Evolutionary conservation across 2,888 invertebrate species (phyloP).

Genomic region (Metacarcinus magister): DNA sequence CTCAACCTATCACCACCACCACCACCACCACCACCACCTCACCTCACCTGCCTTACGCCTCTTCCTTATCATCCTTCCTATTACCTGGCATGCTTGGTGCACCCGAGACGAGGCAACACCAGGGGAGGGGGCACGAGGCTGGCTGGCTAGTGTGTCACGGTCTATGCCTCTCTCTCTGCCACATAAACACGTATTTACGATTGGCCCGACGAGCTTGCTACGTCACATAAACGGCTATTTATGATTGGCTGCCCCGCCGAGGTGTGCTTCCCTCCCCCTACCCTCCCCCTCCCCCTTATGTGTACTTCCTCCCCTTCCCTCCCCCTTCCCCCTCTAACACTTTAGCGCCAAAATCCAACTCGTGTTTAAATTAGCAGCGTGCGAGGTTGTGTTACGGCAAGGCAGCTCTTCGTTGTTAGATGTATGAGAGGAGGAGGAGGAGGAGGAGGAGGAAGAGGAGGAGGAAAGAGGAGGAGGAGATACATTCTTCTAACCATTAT

Average conservation of each 20-base stretch:
- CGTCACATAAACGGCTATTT: slow-evolving; percentile 74
- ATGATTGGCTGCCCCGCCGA: slow-evolving; percentile 72
- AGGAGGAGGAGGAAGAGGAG: slow-evolving; percentile 38
- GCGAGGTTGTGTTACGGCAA: slow-evolving; percentile 20
- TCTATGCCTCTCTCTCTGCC: slow-evolving; percentile 62
- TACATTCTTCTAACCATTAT: background rate
- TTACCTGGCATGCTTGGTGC: background rate
- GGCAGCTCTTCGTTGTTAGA: background rate
- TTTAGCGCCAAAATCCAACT: slow-evolving; percentile 38
- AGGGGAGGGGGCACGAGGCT: background rate
- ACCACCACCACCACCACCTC: background rate
- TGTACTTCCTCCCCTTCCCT: slow-evolving; percentile 33
- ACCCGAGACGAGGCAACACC: background rate
- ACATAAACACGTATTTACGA: slow-evolving; percentile 76
- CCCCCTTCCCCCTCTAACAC: background rate
- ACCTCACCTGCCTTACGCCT: background rate
- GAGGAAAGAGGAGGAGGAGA: background rate
- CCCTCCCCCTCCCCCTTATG: slow-evolving; percentile 56
- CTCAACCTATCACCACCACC: background rate
- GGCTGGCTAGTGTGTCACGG: slow-evolving; percentile 66
- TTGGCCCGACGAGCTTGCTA: slow-evolving; percentile 68
- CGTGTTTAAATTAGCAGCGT: slow-evolving; percentile 20
- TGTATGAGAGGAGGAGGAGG: slow-evolving; percentile 50
- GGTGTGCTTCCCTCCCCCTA: slow-evolving; percentile 61
- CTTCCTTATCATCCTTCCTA: background rate